Conservation (phyloP, 2,888 invertebrate genomes). For the Drosophila hamatofila region DNA sequence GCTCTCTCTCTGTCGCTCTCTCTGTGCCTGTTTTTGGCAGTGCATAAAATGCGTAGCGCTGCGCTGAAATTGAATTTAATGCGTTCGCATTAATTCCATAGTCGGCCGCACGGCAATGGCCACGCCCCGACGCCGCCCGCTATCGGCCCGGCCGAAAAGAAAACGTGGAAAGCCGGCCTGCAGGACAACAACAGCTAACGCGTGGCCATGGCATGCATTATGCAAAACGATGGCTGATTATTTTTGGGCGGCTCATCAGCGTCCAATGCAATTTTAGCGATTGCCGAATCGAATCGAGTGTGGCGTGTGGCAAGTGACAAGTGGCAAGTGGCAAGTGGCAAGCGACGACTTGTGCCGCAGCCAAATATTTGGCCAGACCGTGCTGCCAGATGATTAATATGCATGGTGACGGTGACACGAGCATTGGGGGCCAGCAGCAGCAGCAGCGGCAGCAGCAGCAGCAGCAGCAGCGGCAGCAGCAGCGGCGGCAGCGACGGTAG, state of each 20-base stretch:
- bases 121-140: conserved; percentile 15
- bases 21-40: conserved; percentile 24
- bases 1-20: background rate
- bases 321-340: conserved; percentile 40
- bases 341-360: conserved; percentile 11
- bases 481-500: background rate
- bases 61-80: conserved; percentile 67
- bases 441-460: background rate
- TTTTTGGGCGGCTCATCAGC: conserved; percentile 58
- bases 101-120: conserved; percentile 12
- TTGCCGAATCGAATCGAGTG: background rate
- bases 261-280: conserved; percentile 42
- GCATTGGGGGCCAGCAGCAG: background rate
- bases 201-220: conserved; percentile 41
- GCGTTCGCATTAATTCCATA: conserved; percentile 64
- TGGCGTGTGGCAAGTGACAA: background rate
- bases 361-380: conserved; percentile 1
- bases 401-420: conserved; percentile 45
- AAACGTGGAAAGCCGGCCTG: background rate
- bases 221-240: conserved; percentile 60
- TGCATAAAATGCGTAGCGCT: conserved; percentile 32
- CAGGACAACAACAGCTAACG: conserved; percentile 24
- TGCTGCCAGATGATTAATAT: conserved; percentile 52
- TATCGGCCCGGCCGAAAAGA: too few species aligned
- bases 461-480: background rate